Evolutionary conservation across 2,797 vertebrate species (phyloP).

Genomic region (Chloroceryle amazona): DNA sequence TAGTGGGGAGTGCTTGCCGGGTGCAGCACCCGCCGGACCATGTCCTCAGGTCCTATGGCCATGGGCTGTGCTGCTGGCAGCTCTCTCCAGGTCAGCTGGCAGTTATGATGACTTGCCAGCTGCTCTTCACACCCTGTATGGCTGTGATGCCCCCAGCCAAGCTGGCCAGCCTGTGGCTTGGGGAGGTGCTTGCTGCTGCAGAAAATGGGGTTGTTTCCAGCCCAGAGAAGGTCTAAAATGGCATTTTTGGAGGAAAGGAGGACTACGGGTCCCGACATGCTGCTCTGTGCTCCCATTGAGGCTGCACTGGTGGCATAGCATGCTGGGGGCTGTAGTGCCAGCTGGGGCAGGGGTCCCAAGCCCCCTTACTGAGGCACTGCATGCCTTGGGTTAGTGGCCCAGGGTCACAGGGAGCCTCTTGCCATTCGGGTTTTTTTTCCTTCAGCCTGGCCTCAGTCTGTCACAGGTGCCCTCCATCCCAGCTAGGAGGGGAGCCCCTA

Average conservation of each 20-base stretch:
- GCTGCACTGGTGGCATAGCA: accelerated
- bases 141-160: accelerated
- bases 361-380: accelerated
- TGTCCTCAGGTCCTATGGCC: background rate
- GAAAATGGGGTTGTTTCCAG: slow-evolving; percentile 51
- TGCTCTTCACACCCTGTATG: accelerated
- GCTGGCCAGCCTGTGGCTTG: accelerated
- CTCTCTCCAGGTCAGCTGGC: background rate
- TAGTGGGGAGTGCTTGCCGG: accelerated
- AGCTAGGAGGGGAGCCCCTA: background rate
- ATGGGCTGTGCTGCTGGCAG: background rate
- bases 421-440: accelerated
- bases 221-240: slow-evolving; percentile 21
- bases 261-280: slow-evolving; percentile 42
- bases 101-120: accelerated
- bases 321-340: slow-evolving; percentile 39
- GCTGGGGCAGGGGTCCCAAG: background rate
- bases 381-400: too few species aligned
- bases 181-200: background rate
- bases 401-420: background rate
- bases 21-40: background rate
- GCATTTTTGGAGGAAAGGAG: slow-evolving; percentile 23
- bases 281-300: background rate
- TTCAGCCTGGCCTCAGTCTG: accelerated
- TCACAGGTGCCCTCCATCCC: accelerated